Conservation (phyloP, 2,888 invertebrate genomes). For the Dynastes hyllus region DNA sequence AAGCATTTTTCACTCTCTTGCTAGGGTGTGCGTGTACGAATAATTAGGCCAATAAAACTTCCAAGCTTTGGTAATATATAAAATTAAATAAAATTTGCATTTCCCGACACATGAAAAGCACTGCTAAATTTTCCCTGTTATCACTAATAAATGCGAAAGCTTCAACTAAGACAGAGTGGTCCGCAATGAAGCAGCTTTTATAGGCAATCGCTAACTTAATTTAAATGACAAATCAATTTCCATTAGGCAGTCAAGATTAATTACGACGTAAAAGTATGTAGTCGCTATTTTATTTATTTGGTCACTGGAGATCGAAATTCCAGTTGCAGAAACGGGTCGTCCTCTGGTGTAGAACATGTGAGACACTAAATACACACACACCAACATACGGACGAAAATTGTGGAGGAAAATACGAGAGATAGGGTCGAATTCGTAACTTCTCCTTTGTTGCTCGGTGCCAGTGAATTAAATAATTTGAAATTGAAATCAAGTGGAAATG, state of each 20-base stretch:
- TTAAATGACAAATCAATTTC: constrained; percentile 32
- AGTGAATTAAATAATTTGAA: constrained; percentile 17
- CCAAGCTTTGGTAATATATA: too few relatives aligned
- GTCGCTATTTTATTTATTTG: constrained; percentile 15
- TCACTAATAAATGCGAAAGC: constrained; percentile 23
- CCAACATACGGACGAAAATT: neutral
- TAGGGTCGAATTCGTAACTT: neutral
- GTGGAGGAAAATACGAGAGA: neutral
- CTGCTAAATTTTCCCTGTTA: neutral
- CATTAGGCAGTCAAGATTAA: constrained; percentile 6
- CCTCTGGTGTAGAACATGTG: neutral
- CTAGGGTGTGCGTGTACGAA: too few relatives aligned
- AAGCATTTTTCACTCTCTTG: too few relatives aligned
- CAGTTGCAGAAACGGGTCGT: neutral
- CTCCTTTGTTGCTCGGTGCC: neutral
- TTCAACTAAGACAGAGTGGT: constrained; percentile 20
- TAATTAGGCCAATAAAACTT: too few relatives aligned
- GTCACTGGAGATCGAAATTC: neutral
- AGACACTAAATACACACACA: neutral
- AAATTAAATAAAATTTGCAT: too few relatives aligned
- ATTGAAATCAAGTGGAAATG: constrained; percentile 16
- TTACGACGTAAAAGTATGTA: neutral
- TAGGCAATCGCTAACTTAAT: constrained; percentile 1
- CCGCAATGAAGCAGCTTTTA: constrained; percentile 14
- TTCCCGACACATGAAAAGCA: too few relatives aligned